Percentiles rank a stretch among this genome's conserved stretches.
Conservation (phyloP, 2,113 vertebrate species). For the Gymnogyps californianus region DNA sequence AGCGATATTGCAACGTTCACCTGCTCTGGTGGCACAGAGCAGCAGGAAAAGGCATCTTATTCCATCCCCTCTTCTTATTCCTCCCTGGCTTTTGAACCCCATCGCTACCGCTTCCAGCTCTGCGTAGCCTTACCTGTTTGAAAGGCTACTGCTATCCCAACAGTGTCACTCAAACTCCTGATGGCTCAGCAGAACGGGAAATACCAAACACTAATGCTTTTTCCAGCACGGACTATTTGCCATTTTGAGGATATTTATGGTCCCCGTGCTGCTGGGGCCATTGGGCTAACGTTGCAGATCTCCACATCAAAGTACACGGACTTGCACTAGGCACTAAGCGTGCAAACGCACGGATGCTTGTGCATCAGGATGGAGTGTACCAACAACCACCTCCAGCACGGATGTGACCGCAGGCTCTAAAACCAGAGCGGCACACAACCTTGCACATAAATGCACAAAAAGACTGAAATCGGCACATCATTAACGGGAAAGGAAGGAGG, state of each 20-base stretch:
- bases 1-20: not conserved
- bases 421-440: not conserved
- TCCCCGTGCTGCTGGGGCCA: not conserved
- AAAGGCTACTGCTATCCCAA: not conserved
- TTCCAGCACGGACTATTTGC: not conserved
- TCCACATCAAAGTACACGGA: not conserved
- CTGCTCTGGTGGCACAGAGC: not conserved
- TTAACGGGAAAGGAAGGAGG: not conserved
- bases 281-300: rapidly evolving
- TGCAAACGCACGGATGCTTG: not conserved
- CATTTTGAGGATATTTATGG: not conserved
- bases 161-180: rapidly evolving
- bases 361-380: not conserved
- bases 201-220: not conserved
- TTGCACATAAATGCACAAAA: not conserved
- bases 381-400: not conserved
- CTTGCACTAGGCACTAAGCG: not conserved
- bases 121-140: no score
- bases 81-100: not conserved
- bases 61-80: not conserved
- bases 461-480: not conserved
- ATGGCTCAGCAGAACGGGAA: not conserved
- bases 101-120: not conserved
- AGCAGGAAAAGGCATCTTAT: not conserved
- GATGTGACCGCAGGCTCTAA: rapidly evolving